These are phyloP conservation scores for Arbacia lixula DNA, from an alignment of 53 echinoderm and acorn worm species.

Conservation along the genomic window DNA sequence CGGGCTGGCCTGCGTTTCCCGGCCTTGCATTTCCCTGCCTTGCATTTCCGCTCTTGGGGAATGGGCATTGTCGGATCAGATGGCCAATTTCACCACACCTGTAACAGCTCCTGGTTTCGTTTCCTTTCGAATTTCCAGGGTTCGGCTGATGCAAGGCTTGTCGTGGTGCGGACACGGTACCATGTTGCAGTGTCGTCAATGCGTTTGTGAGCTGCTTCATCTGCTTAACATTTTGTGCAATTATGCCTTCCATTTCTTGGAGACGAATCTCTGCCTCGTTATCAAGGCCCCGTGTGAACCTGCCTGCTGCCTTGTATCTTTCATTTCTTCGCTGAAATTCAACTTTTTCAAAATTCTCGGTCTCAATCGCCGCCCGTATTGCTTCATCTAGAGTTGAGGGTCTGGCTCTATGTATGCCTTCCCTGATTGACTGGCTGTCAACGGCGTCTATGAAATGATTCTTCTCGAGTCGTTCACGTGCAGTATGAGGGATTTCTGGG, in stretches of 20 bases:
- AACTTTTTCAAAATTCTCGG: constrained; percentile 56
- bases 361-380: constrained; percentile 57
- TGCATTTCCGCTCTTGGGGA: no score
- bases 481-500: constrained; percentile 45
- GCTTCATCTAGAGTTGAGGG: constrained; percentile 62
- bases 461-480: constrained; percentile 59
- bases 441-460: constrained; percentile 67
- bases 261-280: constrained; percentile 6
- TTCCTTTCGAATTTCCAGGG: no score
- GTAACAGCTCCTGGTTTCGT: no score
- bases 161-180: no score
- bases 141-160: no score
- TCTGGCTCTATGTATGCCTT: constrained; percentile 41
- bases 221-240: no score
- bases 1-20: no score
- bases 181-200: no score
- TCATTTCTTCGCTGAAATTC: constrained; percentile 14
- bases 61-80: no score
- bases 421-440: constrained; percentile 44
- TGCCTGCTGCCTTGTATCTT: background rate
- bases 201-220: no score
- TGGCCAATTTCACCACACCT: no score
- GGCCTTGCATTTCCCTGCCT: no score
- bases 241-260: constrained; percentile 2
- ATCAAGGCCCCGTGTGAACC: constrained; percentile 25